Evolutionary conservation across 1,140 invertebrate species (phyloP), one percentile per base, ranked within the genome.

Genomic region (Anoplolepis gracilipes): DNA sequence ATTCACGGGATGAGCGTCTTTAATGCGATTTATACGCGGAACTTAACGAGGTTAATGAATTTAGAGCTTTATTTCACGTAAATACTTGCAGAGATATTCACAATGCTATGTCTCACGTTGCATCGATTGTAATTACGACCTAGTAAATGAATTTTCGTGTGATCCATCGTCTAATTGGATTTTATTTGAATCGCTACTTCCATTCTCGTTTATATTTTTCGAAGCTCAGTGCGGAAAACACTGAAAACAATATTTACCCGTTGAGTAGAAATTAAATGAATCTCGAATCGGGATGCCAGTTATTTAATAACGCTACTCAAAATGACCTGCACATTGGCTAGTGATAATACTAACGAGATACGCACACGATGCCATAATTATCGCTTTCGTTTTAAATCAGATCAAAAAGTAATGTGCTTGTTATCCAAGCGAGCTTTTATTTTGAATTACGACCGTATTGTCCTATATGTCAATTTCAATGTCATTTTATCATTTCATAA

Each of bases 121-220:
- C 64, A 65, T 76, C 57, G 67, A 85, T 85, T 53, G 76, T 86
- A 89, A 89, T 89, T 89, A 86, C 76, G 39, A 59, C 30, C 62
- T 70, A 72, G 33, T 75, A 61, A 89, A 89, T 85, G 84, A 89
- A 86, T 86, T 82, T 75, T 25, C 76, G 49, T 69, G 33, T 36
- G 81, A 87, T 65, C 22, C 72, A 22, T 28, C n/a, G 46, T 64
- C 87, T 88, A 88, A 88, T 86, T 85, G 87, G 59, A 89, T 88
- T 89, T 84, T 88, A 88, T 88, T 79, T 57, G 72, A 84, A 84
- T 89, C 85, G 77, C 16, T 84, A 88, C 73, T 67, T 89, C 30
- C 36, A 65, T 19, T 53, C 19, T 53, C 1, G 57, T 88, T 86
- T 86, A 61, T 62, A 87, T 85, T 85, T 85, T 87, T 84, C 16